Evolutionary conservation across 2,113 vertebrate genomes (phyloP).

Genomic region (Amblyopsis rosae): DNA sequence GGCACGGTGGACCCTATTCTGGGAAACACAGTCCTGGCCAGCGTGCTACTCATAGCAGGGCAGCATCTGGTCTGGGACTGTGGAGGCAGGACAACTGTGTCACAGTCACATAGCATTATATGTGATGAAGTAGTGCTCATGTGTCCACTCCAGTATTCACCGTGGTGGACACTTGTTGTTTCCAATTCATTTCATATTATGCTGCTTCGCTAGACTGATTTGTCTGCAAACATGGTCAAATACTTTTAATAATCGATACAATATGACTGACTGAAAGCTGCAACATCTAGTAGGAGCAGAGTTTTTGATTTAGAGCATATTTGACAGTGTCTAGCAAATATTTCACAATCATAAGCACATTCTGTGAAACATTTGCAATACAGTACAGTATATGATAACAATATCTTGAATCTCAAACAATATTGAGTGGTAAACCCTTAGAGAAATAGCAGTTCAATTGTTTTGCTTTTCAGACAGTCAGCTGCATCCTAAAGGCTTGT

Average conservation of each 20-base stretch:
- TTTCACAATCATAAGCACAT: constrained; percentile 51
- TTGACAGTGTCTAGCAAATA: constrained; percentile 27
- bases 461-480: constrained; percentile 1
- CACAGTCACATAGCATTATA: constrained; percentile 61
- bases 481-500: background rate
- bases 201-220: background rate
- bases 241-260: constrained; percentile 42
- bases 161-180: background rate
- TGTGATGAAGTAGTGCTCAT: constrained; percentile 38
- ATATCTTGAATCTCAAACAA: background rate
- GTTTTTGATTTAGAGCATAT: constrained; percentile 1
- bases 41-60: constrained; percentile 53
- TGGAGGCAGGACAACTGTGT: constrained; percentile 56
- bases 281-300: constrained; percentile 32
- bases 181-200: background rate
- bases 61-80: constrained; percentile 68
- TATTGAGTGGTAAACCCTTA: constrained; percentile 7
- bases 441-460: background rate
- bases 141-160: constrained; percentile 7
- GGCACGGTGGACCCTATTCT: constrained; percentile 44
- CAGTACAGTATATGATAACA: background rate
- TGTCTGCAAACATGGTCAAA: constrained; percentile 48
- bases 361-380: constrained; percentile 33
- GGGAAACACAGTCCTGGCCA: constrained; percentile 61
- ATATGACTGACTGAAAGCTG: constrained; percentile 15